A percentile compares a stretch with the other conserved stretches of the same genome.
phyloP scores from a whole-genome alignment of 2,113 vertebrate species.

The Solea solea region DNA sequence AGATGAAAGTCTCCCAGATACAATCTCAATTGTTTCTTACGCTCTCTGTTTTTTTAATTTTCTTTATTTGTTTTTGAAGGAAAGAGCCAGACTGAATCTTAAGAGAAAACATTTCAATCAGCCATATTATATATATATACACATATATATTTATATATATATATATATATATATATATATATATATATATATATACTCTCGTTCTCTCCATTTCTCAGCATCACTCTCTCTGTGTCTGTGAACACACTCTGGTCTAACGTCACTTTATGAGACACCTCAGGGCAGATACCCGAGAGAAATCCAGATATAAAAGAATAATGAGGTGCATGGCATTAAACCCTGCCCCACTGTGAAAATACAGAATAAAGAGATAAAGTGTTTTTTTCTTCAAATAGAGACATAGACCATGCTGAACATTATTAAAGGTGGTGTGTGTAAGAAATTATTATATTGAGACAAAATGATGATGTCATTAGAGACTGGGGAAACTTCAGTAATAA shows the following conservation, averaged over 20 bases:
- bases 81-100: conserved; percentile 30
- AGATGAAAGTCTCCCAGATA: conserved; percentile 52
- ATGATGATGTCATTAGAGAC: too few relatives aligned
- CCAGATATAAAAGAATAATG: conserved; percentile 55
- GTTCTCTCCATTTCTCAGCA: neutral
- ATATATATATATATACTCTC: conserved; percentile 24
- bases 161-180: neutral
- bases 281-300: conserved; percentile 50
- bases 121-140: conserved; percentile 1
- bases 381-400: conserved; percentile 15
- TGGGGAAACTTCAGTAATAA: too few relatives aligned
- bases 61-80: conserved; percentile 6
- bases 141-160: too few relatives aligned
- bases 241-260: conserved; percentile 25
- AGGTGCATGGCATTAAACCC: conserved; percentile 42
- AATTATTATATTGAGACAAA: too few relatives aligned
- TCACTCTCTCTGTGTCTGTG: conserved; percentile 22
- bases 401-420: neutral
- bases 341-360: conserved; percentile 14
- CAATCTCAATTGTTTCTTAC: conserved; percentile 34
- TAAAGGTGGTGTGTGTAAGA: neutral
- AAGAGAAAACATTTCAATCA: conserved; percentile 37
- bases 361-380: neutral
- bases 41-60: conserved; percentile 12
- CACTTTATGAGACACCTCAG: conserved; percentile 50